Percentiles rank a stretch among this genome's conserved stretches.
Conservation (phyloP, 2,888 invertebrate species). For the Blastobasis lacticolella region DNA sequence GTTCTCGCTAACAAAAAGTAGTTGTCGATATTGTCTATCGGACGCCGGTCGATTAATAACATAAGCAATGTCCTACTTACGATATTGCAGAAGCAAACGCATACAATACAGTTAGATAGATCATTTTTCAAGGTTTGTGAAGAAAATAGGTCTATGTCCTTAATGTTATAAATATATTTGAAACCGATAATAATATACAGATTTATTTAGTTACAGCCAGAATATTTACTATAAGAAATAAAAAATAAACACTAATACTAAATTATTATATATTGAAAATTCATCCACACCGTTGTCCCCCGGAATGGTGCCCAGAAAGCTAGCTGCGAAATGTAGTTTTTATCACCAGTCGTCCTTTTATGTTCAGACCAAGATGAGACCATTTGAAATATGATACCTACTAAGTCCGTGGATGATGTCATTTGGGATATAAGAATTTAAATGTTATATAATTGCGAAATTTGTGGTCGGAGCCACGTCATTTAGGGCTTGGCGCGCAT, state of each 20-base stretch:
- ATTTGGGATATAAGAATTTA: conserved; percentile 6
- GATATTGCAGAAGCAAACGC: background rate
- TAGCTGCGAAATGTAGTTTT: background rate
- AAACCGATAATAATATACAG: background rate
- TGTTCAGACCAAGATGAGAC: background rate
- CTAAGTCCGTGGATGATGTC: conserved; percentile 4
- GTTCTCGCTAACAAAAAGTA: conserved; percentile 24
- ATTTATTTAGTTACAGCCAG: background rate
- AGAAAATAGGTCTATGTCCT: too few species aligned
- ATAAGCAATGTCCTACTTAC: conserved; percentile 5
- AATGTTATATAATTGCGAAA: conserved; percentile 8
- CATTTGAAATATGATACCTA: too few species aligned
- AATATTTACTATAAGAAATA: too few species aligned
- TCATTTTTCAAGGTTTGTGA: too few species aligned
- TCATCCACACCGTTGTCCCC: too few species aligned
- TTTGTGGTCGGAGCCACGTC: conserved; percentile 8
- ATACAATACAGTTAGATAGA: too few species aligned
- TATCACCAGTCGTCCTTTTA: background rate
- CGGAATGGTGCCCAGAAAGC: too few species aligned
- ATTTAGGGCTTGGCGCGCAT: conserved; percentile 3
- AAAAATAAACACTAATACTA: too few species aligned
- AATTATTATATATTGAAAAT: too few species aligned
- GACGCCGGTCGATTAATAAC: conserved; percentile 3
- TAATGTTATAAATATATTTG: too few species aligned
- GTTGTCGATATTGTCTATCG: conserved; percentile 13